phyloP scores from a whole-genome alignment of 2,888 invertebrate species.

The Eustalomyia histrio region DNA sequence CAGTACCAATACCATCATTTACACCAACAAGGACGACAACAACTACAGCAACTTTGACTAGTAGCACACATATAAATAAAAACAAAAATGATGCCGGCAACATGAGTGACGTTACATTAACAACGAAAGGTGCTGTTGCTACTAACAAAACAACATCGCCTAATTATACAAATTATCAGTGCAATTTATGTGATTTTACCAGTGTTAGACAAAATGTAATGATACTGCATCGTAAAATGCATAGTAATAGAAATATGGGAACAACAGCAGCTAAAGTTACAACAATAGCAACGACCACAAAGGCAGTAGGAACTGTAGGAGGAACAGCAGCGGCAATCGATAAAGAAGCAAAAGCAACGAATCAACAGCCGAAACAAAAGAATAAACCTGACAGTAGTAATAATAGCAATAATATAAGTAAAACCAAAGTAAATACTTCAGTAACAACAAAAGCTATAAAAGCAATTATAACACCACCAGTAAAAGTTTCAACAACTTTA shows the following conservation, averaged over 20 bases:
- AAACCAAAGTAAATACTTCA: slow-evolving; percentile 3
- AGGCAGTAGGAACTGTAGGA: neutral
- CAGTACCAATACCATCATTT: slow-evolving; percentile 21
- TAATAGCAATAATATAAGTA: too few relatives aligned
- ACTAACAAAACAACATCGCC: slow-evolving; percentile 6
- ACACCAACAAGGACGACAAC: neutral
- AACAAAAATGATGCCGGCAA: slow-evolving; percentile 41
- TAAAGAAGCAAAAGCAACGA: neutral
- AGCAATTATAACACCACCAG: neutral
- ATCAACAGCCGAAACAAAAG: slow-evolving; percentile 20
- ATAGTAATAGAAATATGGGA: slow-evolving; percentile 77
- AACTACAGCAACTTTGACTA: neutral
- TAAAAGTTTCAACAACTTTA: slow-evolving; percentile 18
- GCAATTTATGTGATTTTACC: slow-evolving; percentile 84
- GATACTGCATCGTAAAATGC: slow-evolving; percentile 86
- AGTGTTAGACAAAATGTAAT: slow-evolving; percentile 87
- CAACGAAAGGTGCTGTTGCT: slow-evolving; percentile 50
- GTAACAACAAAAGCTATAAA: slow-evolving; percentile 8
- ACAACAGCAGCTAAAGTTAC: slow-evolving; percentile 11
- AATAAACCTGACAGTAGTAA: neutral
- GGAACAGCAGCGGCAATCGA: neutral
- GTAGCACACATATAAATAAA: slow-evolving; percentile 34
- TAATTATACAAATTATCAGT: slow-evolving; percentile 80
- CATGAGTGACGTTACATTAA: neutral
- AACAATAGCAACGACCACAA: slow-evolving; percentile 5